Base-by-base conservation (phyloP, 1,140 invertebrate genomes). In the Stegodyphus mimosarum region DNA sequence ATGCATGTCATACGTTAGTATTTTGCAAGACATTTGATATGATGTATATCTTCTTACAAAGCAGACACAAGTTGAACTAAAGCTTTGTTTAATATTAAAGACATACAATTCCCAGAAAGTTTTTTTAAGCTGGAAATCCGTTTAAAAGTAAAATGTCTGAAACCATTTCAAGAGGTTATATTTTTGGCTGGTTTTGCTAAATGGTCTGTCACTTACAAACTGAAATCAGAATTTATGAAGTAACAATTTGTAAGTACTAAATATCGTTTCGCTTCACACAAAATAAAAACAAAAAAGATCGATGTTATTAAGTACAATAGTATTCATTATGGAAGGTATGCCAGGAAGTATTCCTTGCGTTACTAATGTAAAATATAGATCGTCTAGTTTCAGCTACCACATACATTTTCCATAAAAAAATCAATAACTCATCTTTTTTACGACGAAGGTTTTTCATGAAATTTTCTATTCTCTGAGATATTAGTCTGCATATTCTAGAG, bases 401-500 rank as follows among this genome's bases (percentile, higher is more conserved):
- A 33, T 33, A 3, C 33, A 33, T 33, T 33, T 33, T 33, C 33
- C 33, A 33, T 33, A 72, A 49, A 72, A n/a, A 2, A 10, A 49
- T 75, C 52, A 17, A 63, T 75, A 10, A 50, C 52, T n/a, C 76
- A n/a, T 7, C 73, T 84, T 33, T 33, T 77, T 79, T 69, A 79
- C 64, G 76, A 69, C 66, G 53, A 15, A 49, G 50, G 66, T 52
- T 52, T 84, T 84, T 84, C 81, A 84, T 84, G 75, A 84, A 75
- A 52, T 84, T 72, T 33, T 33, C 33, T 33, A 33, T 33, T 33
- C 33, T 69, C 70, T 9, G 48, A 66, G 53, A 83, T 70, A 71
- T 83, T 83, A 74, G 73, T 83, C 73, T 84, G 81, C 81, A 84
- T 84, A 76, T 69, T 70, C n/a, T 63, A 55, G 52, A 74, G 72